Base-by-base conservation (phyloP, 1,140 invertebrate genomes). In the Aphidius gifuensis region DNA sequence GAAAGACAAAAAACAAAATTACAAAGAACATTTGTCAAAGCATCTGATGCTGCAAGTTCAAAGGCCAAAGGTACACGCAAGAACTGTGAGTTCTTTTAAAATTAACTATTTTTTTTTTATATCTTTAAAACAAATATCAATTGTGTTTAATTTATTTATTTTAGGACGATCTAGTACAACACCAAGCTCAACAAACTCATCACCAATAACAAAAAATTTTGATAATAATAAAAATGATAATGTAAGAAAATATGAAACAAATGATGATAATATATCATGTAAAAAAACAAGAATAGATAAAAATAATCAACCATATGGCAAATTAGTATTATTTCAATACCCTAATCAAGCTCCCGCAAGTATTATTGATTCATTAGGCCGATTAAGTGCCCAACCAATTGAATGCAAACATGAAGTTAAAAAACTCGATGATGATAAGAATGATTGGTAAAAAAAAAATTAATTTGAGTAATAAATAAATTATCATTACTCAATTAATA, bases 11-110 rank as follows among this genome's bases (percentile, higher is more conserved):
- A 87, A 64, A 83, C 78, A 48, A 91, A 87, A 69, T 72, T 90
- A 8, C 87, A 92, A 70, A 80, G 90, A 59, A 92, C 89, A 1
- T 92, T 92, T 80, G 87, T 92, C 0, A 80, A 85, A 68, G 91
- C 90, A 21, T 91, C 89, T 23, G 88, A 90, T 70, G 91, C 90
- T 23, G 88, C 89, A 3, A 88, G 87, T 76, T 84, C 86, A 60
- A 88, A 90, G 79, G 86, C 73, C 67, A 85, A 84, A 85, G 84
- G 84, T 85, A 86, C 78, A 83, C 67, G 73, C 16, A 81, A 74
- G 65, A 81, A 75, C 73, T 81, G 78, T 82, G 73, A 81, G 78
- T 81, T 71, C 46, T 62, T 56, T 23, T 16, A 51, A 16, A 60
- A 43, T 21, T 40, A 50, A 46, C 21, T 57, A 42, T 49, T 56